Percentiles rank a stretch among this genome's conserved stretches.
These are phyloP conservation scores for Rhinoraja longicauda DNA, from an alignment of 2,797 vertebrate species.

Conservation along the genomic window DNA sequence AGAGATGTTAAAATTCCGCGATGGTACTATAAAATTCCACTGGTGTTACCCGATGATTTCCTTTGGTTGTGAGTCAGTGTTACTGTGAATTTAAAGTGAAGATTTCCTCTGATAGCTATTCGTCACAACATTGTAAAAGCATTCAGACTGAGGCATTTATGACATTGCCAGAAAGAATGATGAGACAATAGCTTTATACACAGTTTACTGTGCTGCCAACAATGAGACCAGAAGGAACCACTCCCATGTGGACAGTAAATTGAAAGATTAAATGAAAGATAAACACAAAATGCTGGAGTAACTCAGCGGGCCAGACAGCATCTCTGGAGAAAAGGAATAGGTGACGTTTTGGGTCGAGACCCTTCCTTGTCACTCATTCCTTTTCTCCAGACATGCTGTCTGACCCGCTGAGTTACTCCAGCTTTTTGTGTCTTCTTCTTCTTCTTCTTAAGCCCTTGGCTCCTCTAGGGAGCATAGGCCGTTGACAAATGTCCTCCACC, in stretches of 20 bases:
- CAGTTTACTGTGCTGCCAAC: background rate
- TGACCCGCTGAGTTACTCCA: too few species aligned
- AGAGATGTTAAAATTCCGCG: background rate
- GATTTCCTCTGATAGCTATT: background rate
- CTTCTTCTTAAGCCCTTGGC: too few species aligned
- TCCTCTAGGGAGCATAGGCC: too few species aligned
- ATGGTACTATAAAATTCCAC: too few species aligned
- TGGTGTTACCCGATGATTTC: background rate
- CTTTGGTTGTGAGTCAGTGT: background rate
- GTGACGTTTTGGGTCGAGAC: too few species aligned
- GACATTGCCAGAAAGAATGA: background rate
- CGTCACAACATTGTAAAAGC: background rate
- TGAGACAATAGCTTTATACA: background rate
- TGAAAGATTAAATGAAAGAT: slow-evolving; percentile 27
- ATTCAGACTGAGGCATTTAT: background rate
- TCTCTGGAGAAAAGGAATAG: too few species aligned
- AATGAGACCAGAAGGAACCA: slow-evolving; percentile 1
- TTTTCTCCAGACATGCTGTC: too few species aligned
- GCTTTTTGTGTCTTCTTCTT: too few species aligned
- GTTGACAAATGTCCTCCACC: too few species aligned
- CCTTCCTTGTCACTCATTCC: too few species aligned
- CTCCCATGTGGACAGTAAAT: background rate
- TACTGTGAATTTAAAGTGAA: background rate
- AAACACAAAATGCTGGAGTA: too few species aligned
- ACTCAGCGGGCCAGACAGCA: too few species aligned